Evolutionary conservation across 2,797 vertebrate species (phyloP).

Genomic region (Cebuella pygmaea): DNA sequence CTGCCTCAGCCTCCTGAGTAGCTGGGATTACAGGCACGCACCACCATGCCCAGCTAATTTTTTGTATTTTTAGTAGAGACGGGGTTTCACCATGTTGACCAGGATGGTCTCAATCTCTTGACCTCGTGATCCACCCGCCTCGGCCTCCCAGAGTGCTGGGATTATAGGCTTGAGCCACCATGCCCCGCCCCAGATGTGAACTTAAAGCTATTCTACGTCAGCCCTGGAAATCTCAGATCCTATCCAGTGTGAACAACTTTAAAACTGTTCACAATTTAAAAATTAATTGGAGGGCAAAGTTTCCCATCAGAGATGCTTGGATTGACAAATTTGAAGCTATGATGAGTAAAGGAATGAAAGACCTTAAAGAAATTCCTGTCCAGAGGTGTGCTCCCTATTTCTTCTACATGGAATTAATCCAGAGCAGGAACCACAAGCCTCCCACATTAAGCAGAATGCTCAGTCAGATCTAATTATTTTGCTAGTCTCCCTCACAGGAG

Average conservation of each 20-base stretch:
- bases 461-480: constrained; percentile 21
- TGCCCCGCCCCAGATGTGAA: background rate
- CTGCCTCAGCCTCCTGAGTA: no score
- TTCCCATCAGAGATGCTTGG: background rate
- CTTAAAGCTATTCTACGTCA: background rate
- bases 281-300: background rate
- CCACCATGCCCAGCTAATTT: no score
- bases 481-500: background rate
- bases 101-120: no score
- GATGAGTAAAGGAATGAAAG: background rate
- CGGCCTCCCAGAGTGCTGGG: no score
- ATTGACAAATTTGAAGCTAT: background rate
- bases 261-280: background rate
- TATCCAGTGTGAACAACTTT: background rate
- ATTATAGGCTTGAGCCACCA: no score
- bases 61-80: no score
- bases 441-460: background rate
- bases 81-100: no score
- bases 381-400: background rate
- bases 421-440: background rate
- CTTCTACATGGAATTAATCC: background rate
- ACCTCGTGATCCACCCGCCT: no score
- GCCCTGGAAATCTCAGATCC: background rate
- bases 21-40: no score
- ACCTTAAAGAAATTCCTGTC: background rate